Evolutionary conservation across 2,888 invertebrate genomes (phyloP).

Genomic region (Acronicta psi): DNA sequence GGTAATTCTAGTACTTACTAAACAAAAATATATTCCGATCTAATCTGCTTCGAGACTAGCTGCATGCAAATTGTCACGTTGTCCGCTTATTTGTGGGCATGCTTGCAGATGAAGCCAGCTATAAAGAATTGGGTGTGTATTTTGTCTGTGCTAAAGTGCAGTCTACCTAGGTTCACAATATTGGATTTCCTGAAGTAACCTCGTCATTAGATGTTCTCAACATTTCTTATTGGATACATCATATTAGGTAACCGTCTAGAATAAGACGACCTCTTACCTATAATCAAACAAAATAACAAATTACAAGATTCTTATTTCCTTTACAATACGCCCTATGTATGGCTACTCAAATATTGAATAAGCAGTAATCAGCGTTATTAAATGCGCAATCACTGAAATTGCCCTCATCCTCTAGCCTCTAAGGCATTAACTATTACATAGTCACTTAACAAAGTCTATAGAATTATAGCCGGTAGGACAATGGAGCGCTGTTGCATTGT

Average conservation of each 20-base stretch:
- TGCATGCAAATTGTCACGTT: constrained; percentile 51
- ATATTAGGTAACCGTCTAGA: background rate
- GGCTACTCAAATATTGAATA: constrained; percentile 44
- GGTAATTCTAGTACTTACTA: too few species aligned
- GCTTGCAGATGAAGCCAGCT: too few species aligned
- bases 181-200: background rate
- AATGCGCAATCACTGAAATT: constrained; percentile 56
- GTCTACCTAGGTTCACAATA: too few species aligned
- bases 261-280: background rate
- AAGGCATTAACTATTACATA: constrained; percentile 44
- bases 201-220: too few species aligned
- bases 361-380: constrained; percentile 45
- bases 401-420: constrained; percentile 58
- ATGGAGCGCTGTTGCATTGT: constrained; percentile 49
- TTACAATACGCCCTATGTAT: constrained; percentile 29
- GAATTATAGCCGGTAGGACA: constrained; percentile 41
- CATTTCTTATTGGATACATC: too few species aligned
- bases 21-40: too few species aligned
- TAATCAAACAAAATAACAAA: constrained; percentile 21
- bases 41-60: too few species aligned
- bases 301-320: constrained; percentile 29
- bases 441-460: constrained; percentile 41
- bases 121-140: too few species aligned
- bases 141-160: too few species aligned
- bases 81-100: constrained; percentile 30